phyloP scores from a whole-genome alignment of 2,113 vertebrate species.

The Cisticola juncidis region DNA sequence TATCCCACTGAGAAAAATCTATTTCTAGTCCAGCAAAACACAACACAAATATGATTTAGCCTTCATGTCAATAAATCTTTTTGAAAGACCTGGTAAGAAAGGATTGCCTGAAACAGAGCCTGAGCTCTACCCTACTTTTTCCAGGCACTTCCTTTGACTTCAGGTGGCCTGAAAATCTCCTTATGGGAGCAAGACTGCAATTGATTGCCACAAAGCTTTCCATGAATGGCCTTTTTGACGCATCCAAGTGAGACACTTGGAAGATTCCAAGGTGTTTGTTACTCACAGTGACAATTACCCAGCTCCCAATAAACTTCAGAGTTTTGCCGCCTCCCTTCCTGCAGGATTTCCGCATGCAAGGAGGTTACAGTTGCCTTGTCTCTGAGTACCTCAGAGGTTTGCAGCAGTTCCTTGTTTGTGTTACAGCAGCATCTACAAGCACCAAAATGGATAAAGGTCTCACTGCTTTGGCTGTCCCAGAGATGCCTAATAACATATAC shows the following conservation, averaged over 20 bases:
- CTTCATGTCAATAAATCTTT: neutral
- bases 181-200: neutral
- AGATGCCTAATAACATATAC: neutral
- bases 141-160: neutral
- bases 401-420: neutral
- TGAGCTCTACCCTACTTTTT: neutral
- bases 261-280: neutral
- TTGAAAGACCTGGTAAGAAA: neutral
- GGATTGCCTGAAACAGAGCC: neutral
- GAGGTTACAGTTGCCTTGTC: neutral
- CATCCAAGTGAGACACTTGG: neutral
- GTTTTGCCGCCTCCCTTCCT: neutral
- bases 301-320: neutral
- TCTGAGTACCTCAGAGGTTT: neutral
- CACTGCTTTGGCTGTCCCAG: neutral
- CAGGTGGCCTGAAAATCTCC: neutral
- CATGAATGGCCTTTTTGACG: neutral
- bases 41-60: neutral
- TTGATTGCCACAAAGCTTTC: neutral
- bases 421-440: neutral
- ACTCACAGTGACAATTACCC: rapidly evolving
- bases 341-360: neutral
- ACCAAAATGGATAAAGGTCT: neutral
- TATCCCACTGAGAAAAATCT: neutral
- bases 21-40: neutral